Evolutionary conservation across 2,797 vertebrate genomes (phyloP), one percentile per base, ranked within the genome.

Genomic region (Melanotaenia nigrans): DNA sequence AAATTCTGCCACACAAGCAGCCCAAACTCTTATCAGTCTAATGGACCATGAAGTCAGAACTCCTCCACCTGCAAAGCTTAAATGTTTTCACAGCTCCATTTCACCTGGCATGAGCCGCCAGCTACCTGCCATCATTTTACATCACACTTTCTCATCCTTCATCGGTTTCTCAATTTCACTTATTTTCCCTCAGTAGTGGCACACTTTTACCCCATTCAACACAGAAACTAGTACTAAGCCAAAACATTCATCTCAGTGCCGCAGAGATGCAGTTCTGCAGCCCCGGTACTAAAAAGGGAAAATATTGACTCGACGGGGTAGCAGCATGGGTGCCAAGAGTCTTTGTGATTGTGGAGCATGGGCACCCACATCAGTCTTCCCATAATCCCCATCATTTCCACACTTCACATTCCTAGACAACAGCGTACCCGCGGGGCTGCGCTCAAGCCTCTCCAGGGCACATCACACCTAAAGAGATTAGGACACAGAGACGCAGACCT

Each of bases 391-490:
- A 87, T 92, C 93, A 94, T 94, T 95, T 95, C 92, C 94, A 95
- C 94, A 94, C 93, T 94, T 89, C 91, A 92, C 93, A 94, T 95
- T 95, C 94, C 94, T 94, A 94, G 93, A 95, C 94, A 95, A 95
- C 94, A 94, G 94, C 66, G 72, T 93, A 91, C 93, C 95, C 90
- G 80, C 79, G 45, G 92, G 94, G 92, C 90, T 89, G 90, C 81
- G 90, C 92, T 92, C 94, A 89, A 94, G 93, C 90, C 89, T 91
- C 94, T 94, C 91, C 83, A 85, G 93, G 93, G 93, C 90, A 92
- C 92, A 93, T 90, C 94, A 94, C 94, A 95, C 94, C 94, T 95
- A 95, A 95, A 94, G 92, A 94, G 95, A 95, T 95, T 95, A 95
- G 92, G 92, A 92, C 90, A 92, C 90, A 91, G 93, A 95, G 91